phyloP scores from a whole-genome alignment of 2,888 invertebrate species.

The Cataglyphis cursor region DNA sequence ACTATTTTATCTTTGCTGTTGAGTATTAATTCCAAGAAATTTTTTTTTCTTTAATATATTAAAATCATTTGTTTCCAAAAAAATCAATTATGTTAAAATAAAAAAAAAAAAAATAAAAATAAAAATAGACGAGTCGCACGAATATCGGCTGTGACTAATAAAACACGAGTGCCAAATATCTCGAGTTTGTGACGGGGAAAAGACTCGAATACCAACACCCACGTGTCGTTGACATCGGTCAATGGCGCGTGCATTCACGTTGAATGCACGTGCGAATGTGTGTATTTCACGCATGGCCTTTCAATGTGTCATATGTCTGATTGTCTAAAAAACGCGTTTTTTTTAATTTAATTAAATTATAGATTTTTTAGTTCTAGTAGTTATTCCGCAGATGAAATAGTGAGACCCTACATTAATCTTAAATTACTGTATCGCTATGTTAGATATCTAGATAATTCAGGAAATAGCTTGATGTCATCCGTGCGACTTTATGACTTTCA shows the following conservation, averaged over 20 bases:
- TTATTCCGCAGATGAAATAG: neutral
- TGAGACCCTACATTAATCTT: slow-evolving; percentile 33
- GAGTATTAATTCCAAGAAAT: neutral
- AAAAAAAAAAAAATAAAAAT: neutral
- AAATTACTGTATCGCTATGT: slow-evolving; percentile 20
- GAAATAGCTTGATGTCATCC: slow-evolving; percentile 52
- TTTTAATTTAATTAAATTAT: neutral
- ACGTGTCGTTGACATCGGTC: slow-evolving; percentile 44
- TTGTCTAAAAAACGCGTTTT: neutral
- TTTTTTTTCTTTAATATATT: neutral
- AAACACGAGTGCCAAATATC: slow-evolving; percentile 33
- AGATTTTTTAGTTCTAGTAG: neutral
- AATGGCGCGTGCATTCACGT: slow-evolving; percentile 36
- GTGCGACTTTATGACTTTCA: slow-evolving; percentile 62
- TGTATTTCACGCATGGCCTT: neutral
- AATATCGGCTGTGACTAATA: slow-evolving; percentile 30
- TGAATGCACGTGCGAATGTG: slow-evolving; percentile 31
- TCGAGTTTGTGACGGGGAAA: slow-evolving; percentile 17
- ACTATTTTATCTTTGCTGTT: neutral
- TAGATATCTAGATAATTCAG: neutral
- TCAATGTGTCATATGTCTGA: neutral
- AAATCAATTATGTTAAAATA: neutral
- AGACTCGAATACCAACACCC: slow-evolving; percentile 21
- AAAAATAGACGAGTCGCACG: neutral
- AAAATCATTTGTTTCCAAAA: neutral